These are phyloP conservation scores for Aurelia sp. DNA, from an alignment of 30 jellyfish, hydroid and myxozoan species.

Conservation along the genomic window DNA sequence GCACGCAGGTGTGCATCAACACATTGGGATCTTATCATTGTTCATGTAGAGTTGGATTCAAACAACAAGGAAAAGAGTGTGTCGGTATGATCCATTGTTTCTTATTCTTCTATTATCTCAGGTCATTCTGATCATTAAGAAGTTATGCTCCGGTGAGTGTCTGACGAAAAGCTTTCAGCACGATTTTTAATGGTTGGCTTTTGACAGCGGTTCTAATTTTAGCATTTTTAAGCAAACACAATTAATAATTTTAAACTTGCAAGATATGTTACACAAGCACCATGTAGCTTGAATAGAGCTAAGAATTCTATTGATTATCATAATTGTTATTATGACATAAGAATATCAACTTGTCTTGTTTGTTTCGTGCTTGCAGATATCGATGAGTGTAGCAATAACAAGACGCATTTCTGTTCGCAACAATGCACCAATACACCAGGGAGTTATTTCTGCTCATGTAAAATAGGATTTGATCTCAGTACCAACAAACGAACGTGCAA, in stretches of 20 bases:
- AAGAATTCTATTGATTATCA: not conserved
- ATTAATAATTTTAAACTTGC: too few species aligned
- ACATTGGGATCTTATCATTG: slow-evolving; percentile 31
- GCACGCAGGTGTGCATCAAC: slow-evolving; percentile 8
- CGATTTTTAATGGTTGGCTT: too few species aligned
- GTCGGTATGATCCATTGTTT: too few species aligned
- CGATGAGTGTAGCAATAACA: slow-evolving; percentile 24
- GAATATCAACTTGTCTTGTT: not conserved
- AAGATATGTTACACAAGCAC: not conserved
- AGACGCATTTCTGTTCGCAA: slow-evolving; percentile 33
- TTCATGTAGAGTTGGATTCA: slow-evolving; percentile 26
- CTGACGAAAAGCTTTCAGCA: too few species aligned
- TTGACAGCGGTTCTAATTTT: too few species aligned
- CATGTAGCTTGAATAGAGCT: not conserved
- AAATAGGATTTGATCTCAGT: slow-evolving; percentile 15
- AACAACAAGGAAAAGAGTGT: too few species aligned
- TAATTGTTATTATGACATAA: not conserved
- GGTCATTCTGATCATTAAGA: too few species aligned
- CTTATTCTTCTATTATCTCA: too few species aligned
- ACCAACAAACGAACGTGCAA: slow-evolving; percentile 38
- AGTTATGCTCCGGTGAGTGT: too few species aligned
- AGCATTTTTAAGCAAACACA: too few species aligned
- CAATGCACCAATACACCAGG: slow-evolving; percentile 45
- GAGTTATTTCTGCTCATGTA: slow-evolving; percentile 40
- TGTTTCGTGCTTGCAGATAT: slow-evolving; percentile 22